These are phyloP conservation scores for Prochilodus magdalenae DNA, from an alignment of 2,113 vertebrate species.

Conservation along the genomic window DNA sequence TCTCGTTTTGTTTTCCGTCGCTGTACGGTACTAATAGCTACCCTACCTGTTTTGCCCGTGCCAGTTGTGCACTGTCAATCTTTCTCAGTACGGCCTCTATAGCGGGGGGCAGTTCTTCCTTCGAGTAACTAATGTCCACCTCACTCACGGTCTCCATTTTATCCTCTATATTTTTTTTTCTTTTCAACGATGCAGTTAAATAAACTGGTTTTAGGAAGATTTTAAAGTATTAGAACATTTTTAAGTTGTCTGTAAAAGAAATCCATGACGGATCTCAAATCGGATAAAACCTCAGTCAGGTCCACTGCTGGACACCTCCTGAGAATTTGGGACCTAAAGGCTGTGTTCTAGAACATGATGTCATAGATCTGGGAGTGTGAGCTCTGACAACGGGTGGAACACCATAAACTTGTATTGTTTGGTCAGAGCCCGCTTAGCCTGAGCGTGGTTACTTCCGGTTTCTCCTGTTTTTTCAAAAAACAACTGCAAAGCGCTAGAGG, in stretches of 20 bases:
- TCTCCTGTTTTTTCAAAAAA: no score
- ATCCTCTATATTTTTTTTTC: no score
- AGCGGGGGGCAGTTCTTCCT: slow-evolving; percentile 13
- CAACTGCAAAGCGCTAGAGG: no score
- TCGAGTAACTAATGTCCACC: background rate
- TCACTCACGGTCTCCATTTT: no score
- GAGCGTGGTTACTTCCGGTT: no score
- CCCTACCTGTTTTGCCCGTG: slow-evolving; percentile 16
- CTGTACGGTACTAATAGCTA: background rate
- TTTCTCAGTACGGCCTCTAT: slow-evolving; percentile 5
- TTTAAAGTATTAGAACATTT: no score
- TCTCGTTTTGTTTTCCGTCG: background rate
- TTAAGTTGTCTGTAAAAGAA: background rate
- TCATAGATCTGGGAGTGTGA: background rate
- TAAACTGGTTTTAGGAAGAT: no score
- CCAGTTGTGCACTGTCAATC: slow-evolving; percentile 21
- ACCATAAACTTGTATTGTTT: no score
- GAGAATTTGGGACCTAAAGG: background rate
- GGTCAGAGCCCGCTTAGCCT: no score
- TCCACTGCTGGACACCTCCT: background rate
- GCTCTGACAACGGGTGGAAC: no score
- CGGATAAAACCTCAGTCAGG: background rate
- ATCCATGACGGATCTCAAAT: background rate
- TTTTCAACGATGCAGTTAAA: no score
- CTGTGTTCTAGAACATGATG: slow-evolving; percentile 2